Evolutionary conservation across 1,140 invertebrate species (phyloP), one percentile per base, ranked within the genome.

Genomic region (Sweltsa coloradensis): DNA sequence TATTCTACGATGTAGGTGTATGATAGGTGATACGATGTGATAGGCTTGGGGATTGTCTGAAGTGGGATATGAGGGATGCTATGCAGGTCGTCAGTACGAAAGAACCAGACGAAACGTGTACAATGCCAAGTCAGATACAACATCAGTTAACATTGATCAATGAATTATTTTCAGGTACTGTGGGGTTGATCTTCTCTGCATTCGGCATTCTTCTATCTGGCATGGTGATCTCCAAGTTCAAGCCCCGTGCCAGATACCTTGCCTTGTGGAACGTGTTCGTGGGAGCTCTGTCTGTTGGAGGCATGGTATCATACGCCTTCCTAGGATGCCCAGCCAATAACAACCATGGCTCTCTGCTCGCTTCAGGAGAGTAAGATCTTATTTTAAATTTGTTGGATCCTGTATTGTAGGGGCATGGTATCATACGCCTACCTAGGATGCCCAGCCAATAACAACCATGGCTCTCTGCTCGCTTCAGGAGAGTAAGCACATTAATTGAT

Each of bases 261-360:
- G 81, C 81, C 4, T 74, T 67, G 0, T 86, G 82, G 79, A 85
- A 85, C 58, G 75, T 85, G 2, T 65, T 82, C 41, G 72, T 81
- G 6, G 81, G 80, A 24, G 62, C 74, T 1, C 61, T 82, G 37
- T 77, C 76, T 7, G 70, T 81, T 2, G 51, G 73, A 23, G 78
- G 77, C 3, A 75, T 83, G 50, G 63, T 82, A 18, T 67, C 71
- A 1, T 84, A 81, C 49, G 76, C 79, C 2, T 81, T 81, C 53
- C 62, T 86, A 1, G 80, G 81, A 1, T 87, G 84, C 57, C 65
- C 72, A 0, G 72, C 71, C 1, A 71, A 71, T 51, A 71, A 76
- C 51, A 69, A 67, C 42, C 69, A 72, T 39, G 68, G 72, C 5
- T 18, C 47, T 18, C 18, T 34, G 6, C 43, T 51, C 39, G n/a